Base-by-base conservation (phyloP, 37 sponge, comb jelly and placozoan species). In the Axinella damicornis region DNA sequence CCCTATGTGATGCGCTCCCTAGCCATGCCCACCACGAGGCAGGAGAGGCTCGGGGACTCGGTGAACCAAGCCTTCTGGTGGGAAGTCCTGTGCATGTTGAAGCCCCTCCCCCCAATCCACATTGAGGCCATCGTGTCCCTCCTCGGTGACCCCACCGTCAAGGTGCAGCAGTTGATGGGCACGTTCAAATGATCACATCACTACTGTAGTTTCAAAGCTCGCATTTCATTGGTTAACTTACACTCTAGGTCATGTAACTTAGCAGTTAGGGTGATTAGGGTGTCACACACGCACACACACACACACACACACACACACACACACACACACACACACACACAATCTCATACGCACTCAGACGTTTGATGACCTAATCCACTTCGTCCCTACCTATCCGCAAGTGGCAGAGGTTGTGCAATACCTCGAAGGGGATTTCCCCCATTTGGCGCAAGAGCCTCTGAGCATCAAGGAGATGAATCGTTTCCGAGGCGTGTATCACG, bases 31-130 rank as follows among this genome's bases (percentile, higher is more conserved):
- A 53, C 53, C 24, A 25, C 25, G 12, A 40, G 22, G 2, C 20
- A 16, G 5, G 40, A 35, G 25, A 28, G 20, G 11, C 53, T 59
- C 27, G 53, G n/a, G 63, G 69, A 41, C 53, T 20, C 18, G 0
- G 90, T 84, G 32, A 34, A 39, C 16, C 54, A 58, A 2, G 30
- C 70, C 11, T 84, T 83, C 61, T 90, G 91, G 91, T 90, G 91
- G 91, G 91, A 90, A 74, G 76, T 90, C 17, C 86, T 90, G 38
- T 85, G 85, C 75, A 35, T 84, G n/a, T 62, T 81, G 30, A 64
- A 76, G 55, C 33, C 30, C n/a, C 62, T 60, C 20, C 65, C 85
- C 18, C 41, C 30, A 20, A 36, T 53, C 21, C 64, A 61, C 60
- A 58, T 71, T 20, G 54, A 53, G n/a, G 25, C 31, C 22, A 58